Evolutionary conservation across 1,140 invertebrate genomes (phyloP).

Genomic region (Lanistes nyassanus): DNA sequence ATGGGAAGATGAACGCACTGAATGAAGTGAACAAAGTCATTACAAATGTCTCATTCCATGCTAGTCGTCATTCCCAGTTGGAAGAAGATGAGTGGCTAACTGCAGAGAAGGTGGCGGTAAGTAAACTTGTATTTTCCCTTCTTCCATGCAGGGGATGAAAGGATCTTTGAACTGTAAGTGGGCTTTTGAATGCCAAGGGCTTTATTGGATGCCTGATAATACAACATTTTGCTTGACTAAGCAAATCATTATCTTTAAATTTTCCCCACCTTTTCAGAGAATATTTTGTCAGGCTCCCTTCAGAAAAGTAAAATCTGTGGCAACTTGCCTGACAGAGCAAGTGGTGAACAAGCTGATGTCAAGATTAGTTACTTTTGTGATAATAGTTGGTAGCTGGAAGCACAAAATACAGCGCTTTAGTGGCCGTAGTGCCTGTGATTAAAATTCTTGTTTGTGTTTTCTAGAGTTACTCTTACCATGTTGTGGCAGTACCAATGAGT

Average conservation of each 20-base stretch:
- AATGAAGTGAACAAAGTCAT: slow-evolving; percentile 99
- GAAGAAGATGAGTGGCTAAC: slow-evolving; percentile 94
- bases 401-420: too few relatives aligned
- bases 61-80: slow-evolving; percentile 70
- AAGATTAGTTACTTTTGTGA: neutral
- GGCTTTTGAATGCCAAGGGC: neutral
- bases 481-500: too few relatives aligned
- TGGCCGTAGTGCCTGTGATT: neutral
- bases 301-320: too few relatives aligned
- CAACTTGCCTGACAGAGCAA: too few relatives aligned
- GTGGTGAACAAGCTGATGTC: neutral
- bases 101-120: slow-evolving; percentile 91
- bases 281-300: too few relatives aligned
- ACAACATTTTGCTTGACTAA: neutral
- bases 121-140: slow-evolving; percentile 48
- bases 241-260: too few relatives aligned
- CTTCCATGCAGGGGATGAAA: neutral
- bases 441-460: too few relatives aligned
- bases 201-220: neutral
- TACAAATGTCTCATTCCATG: slow-evolving; percentile 87
- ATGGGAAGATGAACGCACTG: slow-evolving; percentile 98
- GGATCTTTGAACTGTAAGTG: neutral
- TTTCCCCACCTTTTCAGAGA: too few relatives aligned
- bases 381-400: slow-evolving; percentile 2
- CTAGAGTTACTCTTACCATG: too few relatives aligned